Evolutionary conservation across 2,113 vertebrate species (phyloP).

Genomic region (Aegotheles bennettii): DNA sequence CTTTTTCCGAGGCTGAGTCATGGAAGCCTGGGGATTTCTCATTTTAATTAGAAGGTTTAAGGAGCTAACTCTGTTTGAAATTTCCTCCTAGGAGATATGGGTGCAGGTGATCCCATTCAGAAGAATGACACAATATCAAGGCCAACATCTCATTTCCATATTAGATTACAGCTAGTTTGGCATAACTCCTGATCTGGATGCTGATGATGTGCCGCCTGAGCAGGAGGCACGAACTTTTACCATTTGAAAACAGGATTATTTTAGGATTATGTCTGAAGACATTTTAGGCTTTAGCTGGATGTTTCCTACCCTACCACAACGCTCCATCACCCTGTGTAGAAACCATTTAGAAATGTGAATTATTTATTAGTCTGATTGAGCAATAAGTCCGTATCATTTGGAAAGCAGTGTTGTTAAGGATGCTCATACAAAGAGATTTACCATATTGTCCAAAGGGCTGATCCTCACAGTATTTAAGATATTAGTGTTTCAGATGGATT

Average conservation of each 20-base stretch:
- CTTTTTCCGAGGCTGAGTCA: constrained; percentile 92
- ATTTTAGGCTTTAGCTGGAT: constrained; percentile 7
- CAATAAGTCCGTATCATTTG: neutral
- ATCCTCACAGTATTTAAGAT: neutral
- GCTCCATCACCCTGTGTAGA: neutral
- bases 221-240: constrained; percentile 64
- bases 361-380: constrained; percentile 38
- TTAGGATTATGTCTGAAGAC: constrained; percentile 52
- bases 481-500: neutral
- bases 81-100: constrained; percentile 84
- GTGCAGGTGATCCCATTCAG: constrained; percentile 88
- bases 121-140: constrained; percentile 84
- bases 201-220: constrained; percentile 68
- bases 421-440: neutral
- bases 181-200: constrained; percentile 78
- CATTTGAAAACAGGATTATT: constrained; percentile 58
- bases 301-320: neutral
- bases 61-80: constrained; percentile 94
- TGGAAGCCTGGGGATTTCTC: constrained; percentile 94
- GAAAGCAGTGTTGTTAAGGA: neutral
- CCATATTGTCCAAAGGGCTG: neutral
- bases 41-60: constrained; percentile 99
- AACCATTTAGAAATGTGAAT: constrained; percentile 30
- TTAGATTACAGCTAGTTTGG: constrained; percentile 90
- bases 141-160: constrained; percentile 93